A percentile compares a stretch with the other conserved stretches of the same genome.
Conservation (phyloP, 1,140 invertebrate species). For the Olivierus martensii region DNA sequence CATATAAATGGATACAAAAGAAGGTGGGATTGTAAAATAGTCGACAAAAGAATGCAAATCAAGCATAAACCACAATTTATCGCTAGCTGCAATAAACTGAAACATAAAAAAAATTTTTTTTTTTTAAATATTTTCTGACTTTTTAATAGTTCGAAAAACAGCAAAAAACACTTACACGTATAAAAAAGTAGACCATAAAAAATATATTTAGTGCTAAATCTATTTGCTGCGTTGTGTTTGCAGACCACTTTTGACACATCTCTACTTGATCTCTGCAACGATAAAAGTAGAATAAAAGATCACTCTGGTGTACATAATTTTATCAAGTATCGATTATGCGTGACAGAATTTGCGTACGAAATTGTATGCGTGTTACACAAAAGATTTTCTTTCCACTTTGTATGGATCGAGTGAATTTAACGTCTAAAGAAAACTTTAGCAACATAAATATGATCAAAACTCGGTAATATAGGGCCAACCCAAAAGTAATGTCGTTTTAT, state of each 20-base stretch:
- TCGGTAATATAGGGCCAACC: too few species aligned
- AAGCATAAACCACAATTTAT: constrained; percentile 99
- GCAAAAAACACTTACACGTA: constrained; percentile 76
- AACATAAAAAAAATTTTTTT: not conserved
- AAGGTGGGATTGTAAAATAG: constrained; percentile 99
- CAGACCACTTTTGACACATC: constrained; percentile 95
- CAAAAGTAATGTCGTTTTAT: too few species aligned
- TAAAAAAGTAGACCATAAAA: constrained; percentile 99
- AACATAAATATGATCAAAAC: too few species aligned
- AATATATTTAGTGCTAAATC: constrained; percentile 99
- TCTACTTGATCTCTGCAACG: constrained; percentile 86
- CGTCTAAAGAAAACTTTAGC: too few species aligned
- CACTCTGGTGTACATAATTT: too few species aligned
- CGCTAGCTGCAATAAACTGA: constrained; percentile 99
- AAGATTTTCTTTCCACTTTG: too few species aligned
- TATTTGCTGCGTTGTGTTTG: constrained; percentile 99
- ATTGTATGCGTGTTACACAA: too few species aligned
- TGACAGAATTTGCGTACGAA: too few species aligned
- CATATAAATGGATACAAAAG: constrained; percentile 99
- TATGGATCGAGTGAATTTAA: too few species aligned
- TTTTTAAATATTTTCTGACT: not conserved
- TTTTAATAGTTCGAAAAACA: not conserved
- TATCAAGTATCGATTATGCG: too few species aligned
- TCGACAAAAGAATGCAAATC: constrained; percentile 99
- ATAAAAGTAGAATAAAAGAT: constrained; percentile 16